phyloP scores from a whole-genome alignment of 2,797 vertebrate species.

The Threskiornis aethiopicus region DNA sequence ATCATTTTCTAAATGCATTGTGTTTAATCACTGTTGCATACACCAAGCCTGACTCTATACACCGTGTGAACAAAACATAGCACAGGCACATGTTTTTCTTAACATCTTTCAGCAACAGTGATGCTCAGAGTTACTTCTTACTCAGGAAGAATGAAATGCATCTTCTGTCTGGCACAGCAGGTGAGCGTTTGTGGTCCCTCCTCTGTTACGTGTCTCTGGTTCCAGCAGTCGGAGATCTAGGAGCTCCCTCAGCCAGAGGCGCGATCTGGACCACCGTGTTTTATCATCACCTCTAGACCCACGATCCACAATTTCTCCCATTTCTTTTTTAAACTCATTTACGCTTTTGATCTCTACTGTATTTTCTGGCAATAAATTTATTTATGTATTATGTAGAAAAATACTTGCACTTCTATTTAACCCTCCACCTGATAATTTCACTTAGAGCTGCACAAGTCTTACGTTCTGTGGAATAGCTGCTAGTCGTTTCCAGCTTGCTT shows the following conservation, averaged over 20 bases:
- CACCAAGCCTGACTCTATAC: not conserved
- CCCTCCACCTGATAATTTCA: not conserved
- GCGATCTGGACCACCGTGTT: rapidly evolving
- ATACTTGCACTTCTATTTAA: not conserved
- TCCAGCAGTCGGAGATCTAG: not conserved
- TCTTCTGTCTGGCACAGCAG: not conserved
- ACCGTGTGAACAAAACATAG: not conserved
- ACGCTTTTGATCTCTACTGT: not conserved
- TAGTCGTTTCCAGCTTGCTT: not conserved
- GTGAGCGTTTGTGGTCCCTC: not conserved
- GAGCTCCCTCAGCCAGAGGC: not conserved
- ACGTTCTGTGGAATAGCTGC: not conserved
- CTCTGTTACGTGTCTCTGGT: not conserved
- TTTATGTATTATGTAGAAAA: not conserved
- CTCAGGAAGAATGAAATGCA: not conserved
- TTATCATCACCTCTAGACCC: not conserved
- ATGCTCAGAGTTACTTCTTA: not conserved
- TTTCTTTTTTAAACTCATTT: not conserved
- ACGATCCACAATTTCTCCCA: not conserved
- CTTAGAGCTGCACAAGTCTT: not conserved
- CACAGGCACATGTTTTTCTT: not conserved
- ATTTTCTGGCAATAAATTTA: not conserved
- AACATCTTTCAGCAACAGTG: not conserved
- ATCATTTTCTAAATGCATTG: not conserved
- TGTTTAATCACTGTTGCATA: not conserved